Evolutionary conservation across 2,113 vertebrate genomes (phyloP).

Genomic region (Martes martes): DNA sequence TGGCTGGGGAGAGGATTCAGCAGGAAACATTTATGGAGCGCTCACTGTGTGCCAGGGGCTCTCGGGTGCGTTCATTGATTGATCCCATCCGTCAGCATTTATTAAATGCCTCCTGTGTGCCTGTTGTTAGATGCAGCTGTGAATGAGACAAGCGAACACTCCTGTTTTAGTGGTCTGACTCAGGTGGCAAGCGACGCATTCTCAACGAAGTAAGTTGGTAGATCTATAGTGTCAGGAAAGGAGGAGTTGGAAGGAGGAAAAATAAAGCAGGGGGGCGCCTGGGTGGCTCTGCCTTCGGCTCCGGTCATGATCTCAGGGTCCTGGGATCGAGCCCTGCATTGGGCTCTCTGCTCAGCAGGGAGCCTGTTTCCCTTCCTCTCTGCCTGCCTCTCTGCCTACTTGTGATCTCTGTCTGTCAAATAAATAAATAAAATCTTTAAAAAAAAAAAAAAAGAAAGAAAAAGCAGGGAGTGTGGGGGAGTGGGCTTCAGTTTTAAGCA

Average conservation of each 20-base stretch:
- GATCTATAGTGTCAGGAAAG: background rate
- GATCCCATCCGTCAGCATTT: background rate
- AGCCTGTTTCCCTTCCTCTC: no score
- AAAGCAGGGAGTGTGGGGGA: background rate
- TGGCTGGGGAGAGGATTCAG: background rate
- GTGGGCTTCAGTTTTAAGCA: background rate
- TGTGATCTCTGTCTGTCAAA: no score
- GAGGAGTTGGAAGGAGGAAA: background rate
- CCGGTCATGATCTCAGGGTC: no score
- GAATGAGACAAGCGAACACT: background rate
- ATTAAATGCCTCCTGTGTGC: background rate
- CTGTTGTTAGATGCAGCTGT: background rate
- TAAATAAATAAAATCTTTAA: no score
- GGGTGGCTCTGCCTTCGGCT: no score
- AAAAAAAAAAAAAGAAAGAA: no score
- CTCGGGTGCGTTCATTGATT: background rate
- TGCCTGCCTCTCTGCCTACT: no score
- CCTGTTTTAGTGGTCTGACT: background rate
- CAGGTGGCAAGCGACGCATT: accelerated
- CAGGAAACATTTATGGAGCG: background rate
- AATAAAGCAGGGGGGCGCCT: background rate
- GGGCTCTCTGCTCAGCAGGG: no score
- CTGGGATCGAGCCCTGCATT: no score
- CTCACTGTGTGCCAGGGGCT: background rate
- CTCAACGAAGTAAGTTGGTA: background rate